A percentile compares a stretch with the other conserved stretches of the same genome.
Conservation (phyloP, 2,797 vertebrate genomes). For the Streptopelia turtur region DNA sequence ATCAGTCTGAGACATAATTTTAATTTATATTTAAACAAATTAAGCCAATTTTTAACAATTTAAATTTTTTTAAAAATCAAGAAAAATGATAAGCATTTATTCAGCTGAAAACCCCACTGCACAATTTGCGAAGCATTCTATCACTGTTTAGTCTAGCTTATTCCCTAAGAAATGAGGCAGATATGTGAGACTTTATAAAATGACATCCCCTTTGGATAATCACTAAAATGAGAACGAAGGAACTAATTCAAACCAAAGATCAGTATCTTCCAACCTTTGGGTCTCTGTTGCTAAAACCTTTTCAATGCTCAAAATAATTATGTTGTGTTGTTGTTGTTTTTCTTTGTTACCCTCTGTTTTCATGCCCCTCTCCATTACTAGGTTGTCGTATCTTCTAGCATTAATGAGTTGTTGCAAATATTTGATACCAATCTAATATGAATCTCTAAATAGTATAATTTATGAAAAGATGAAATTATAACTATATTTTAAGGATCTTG, state of each 20-base stretch:
- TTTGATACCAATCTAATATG: background rate
- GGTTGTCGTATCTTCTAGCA: background rate
- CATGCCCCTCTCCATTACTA: background rate
- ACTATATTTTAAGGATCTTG: background rate
- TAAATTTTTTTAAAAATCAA: no score
- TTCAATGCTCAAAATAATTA: background rate
- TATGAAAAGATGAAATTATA: background rate
- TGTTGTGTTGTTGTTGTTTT: background rate
- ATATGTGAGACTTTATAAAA: background rate
- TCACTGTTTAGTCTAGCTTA: background rate
- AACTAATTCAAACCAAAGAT: background rate
- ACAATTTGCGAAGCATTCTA: background rate
- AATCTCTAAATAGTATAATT: background rate
- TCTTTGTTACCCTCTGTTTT: background rate
- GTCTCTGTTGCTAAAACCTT: background rate
- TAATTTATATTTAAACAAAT: background rate
- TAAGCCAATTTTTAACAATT: background rate
- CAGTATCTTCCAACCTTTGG: background rate
- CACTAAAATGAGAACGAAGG: background rate
- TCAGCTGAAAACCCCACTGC: background rate
- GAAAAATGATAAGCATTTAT: background rate
- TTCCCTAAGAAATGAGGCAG: background rate
- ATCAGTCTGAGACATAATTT: background rate
- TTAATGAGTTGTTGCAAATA: background rate
- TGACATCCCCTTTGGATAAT: background rate